A percentile compares a stretch with the other conserved stretches of the same genome.
Conservation (phyloP, 2,113 vertebrate genomes). For the Paradoxurus hermaphroditus region DNA sequence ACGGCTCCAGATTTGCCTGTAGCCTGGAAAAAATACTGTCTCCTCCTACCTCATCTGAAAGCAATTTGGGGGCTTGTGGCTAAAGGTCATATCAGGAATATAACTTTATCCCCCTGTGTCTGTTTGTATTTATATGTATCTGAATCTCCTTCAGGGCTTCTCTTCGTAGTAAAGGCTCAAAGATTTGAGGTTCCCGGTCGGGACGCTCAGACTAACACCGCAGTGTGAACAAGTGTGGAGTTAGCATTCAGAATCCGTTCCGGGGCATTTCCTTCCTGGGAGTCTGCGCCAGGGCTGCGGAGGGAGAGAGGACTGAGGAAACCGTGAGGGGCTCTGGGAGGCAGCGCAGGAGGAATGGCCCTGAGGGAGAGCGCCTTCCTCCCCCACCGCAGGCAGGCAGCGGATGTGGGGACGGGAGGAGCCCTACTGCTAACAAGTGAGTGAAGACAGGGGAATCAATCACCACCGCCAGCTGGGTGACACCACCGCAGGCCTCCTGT, state of each 20-base stretch:
- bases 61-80: background rate
- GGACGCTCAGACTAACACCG: background rate
- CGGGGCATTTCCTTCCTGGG: background rate
- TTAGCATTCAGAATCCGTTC: background rate
- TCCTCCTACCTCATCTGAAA: background rate
- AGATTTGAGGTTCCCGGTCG: background rate
- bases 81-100: background rate
- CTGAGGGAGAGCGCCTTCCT: background rate
- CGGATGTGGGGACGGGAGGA: background rate
- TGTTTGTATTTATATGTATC: accelerated
- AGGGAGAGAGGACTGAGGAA: background rate
- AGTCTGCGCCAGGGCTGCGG: background rate
- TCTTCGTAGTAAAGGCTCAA: background rate
- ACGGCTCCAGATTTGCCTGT: background rate
- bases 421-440: background rate
- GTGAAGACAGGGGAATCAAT: slow-evolving; percentile 34
- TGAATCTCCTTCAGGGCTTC: background rate
- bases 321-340: background rate
- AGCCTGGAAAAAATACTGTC: background rate
- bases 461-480: background rate
- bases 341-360: background rate
- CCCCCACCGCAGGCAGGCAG: background rate
- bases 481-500: background rate
- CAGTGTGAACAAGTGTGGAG: background rate
- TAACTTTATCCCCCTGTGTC: background rate